Evolutionary conservation across 30 jellyfish, hydroid and myxozoan genomes (phyloP), one percentile per base, ranked within the genome.

Genomic region (Hydra vulgaris): DNA sequence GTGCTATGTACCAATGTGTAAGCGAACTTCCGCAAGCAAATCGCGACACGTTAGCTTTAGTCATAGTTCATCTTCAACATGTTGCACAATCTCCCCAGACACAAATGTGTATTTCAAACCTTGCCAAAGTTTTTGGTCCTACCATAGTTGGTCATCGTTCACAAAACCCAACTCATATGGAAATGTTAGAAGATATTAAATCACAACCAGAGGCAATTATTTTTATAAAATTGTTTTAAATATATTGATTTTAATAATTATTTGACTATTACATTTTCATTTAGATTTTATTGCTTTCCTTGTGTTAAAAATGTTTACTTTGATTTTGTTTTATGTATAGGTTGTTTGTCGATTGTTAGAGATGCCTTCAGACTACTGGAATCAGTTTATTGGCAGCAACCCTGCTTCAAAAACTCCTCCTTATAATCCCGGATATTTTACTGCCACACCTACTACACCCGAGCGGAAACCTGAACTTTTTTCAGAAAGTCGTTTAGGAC

Each of bases 361-460:
- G 26, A 83, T 92, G 92, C 98, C 98, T 21, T 71, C 95, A 17
- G 98, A 92, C 56, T 92, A 92, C 89, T 92, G 98, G 98, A 83
- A 83, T 26, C 98, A 92, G 85, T 61, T 76, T 52, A 79, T 83
- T 8, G 83, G 84, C 26, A 87, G 85, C 3, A 89, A 84, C 23
- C 79, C 85, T 16, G 70, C 80, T 53, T 72, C 71, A 21, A 54
- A 70, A 23, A 61, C 94, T 21, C 96, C 96, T 12, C 98, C 98
- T 7, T 92, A 86, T 89, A 92, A 92, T 71, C 98, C 98, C n/a
- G 90, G 88, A 70, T 89, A 92, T 71, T 20, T 75, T 18, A 89
- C 94, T 70, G 95, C 94, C 54, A 92, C 98, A 16, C 98, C 98
- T 15, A 89, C 91, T 1, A 92, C 98, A 18, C 98, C 98, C 21